Conservation (phyloP, 2,888 invertebrate genomes). For the Alloscopus bannaensis region DNA sequence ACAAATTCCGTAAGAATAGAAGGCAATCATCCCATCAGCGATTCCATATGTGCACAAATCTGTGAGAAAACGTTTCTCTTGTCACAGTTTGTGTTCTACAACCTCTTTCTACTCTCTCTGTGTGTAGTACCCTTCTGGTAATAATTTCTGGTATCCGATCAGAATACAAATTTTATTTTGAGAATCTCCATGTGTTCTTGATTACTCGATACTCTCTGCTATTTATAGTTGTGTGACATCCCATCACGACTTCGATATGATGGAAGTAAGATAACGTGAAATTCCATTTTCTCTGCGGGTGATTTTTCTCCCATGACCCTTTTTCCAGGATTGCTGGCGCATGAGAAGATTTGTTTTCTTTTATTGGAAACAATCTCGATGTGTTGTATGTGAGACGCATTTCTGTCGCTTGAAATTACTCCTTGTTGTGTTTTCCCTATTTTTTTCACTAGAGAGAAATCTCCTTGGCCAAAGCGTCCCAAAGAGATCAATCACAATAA, state of each 20-base stretch:
- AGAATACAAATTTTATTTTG: constrained; percentile 24
- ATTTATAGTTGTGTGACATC: background rate
- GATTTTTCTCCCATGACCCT: constrained; percentile 16
- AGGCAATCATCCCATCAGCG: too few species aligned
- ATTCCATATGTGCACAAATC: background rate
- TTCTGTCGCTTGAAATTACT: background rate
- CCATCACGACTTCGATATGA: background rate
- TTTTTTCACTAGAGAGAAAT: background rate
- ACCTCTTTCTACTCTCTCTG: background rate
- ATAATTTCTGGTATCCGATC: constrained; percentile 7
- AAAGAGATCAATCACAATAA: constrained; percentile 10
- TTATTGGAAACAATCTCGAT: constrained; percentile 13
- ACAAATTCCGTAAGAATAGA: too few species aligned
- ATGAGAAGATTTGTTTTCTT: constrained; percentile 12
- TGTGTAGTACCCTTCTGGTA: too few species aligned
- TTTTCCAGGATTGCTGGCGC: background rate
- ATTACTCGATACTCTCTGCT: constrained; percentile 20
- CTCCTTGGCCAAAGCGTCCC: background rate
- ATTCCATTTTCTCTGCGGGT: constrained; percentile 10
- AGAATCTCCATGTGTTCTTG: constrained; percentile 26
- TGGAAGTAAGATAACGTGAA: background rate
- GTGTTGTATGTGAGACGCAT: background rate
- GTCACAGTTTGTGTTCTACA: background rate
- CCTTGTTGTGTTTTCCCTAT: background rate
- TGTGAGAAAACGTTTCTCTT: background rate